Conservation (phyloP, 2,113 vertebrate genomes). For the Lampris incognitus region DNA sequence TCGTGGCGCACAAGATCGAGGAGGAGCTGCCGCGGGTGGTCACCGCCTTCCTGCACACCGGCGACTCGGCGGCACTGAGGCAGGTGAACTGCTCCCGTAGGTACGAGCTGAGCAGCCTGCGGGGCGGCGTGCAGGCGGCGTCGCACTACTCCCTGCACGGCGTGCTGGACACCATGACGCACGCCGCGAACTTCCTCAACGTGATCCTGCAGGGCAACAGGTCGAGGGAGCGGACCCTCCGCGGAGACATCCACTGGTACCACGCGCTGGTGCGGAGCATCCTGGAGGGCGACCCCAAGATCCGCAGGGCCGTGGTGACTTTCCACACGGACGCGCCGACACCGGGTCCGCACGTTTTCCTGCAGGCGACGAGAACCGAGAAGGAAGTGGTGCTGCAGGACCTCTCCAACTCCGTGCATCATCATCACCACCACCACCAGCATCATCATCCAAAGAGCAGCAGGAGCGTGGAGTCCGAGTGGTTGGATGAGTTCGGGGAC, state of each 20-base stretch:
- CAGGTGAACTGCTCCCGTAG: conserved; percentile 92
- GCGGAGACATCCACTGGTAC: conserved; percentile 93
- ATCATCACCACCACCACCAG: conserved; percentile 33
- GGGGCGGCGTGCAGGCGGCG: conserved; percentile 84
- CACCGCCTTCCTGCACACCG: conserved; percentile 95
- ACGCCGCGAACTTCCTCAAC: conserved; percentile 95
- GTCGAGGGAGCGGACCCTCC: conserved; percentile 87
- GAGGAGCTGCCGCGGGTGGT: conserved; percentile 92
- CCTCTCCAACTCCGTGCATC: conserved; percentile 85
- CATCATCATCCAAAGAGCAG: conserved; percentile 83
- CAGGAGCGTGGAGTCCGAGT: conserved; percentile 87
- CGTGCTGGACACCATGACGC: conserved; percentile 90
- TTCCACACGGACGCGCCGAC: conserved; percentile 85
- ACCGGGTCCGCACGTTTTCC: conserved; percentile 87
- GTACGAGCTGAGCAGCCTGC: conserved; percentile 91
- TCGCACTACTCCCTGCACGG: conserved; percentile 89
- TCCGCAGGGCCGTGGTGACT: conserved; percentile 90
- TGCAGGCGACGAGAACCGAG: conserved; percentile 90
- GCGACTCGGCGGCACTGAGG: conserved; percentile 88
- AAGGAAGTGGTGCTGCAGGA: conserved; percentile 89
- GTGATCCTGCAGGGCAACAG: conserved; percentile 92
- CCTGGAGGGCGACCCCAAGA: conserved; percentile 92
- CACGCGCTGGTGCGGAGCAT: conserved; percentile 91
- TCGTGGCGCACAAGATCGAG: conserved; percentile 90
- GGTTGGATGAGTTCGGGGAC: conserved; percentile 89